Base-by-base conservation (phyloP, 2,888 invertebrate genomes). In the Drosophila seclusa region DNA sequence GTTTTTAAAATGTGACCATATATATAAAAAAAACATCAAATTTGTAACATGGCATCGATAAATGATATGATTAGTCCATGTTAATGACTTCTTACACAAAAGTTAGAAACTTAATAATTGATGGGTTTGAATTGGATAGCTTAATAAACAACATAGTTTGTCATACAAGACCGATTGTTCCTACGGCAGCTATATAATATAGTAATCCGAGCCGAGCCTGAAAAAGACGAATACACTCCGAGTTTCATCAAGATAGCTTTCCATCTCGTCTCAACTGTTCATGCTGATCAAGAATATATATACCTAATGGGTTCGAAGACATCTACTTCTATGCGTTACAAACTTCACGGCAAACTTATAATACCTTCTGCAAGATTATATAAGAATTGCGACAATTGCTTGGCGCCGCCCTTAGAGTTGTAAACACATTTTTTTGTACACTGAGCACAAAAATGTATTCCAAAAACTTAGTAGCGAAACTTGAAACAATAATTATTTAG, bases 381-480 rank as follows among this genome's bases (percentile, higher is more conserved):
- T 27, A 13, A 31, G 13, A 40, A 42, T 10, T n/a, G 36, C 67
- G 4, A 54, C 67, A 24, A 21, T 27, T 31, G 34, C n/a, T 42
- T 48, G 67, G 67, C 67, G 67, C 55, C 68, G 36, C 31, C 36
- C 38, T 24, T 32, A 38, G 31, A 48, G 13, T 21, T 40, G 11
- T 31, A 40, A 27, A 42, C 1, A 16, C 16, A 57, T 16, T 16
- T 36, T 31, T n/a, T 34, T 52, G 16, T 45, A 45, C 53, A 36
- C 66, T 40, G 18, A 18, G 16, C 45, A 10, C 59, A 69, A 69
- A 76, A 78, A 64, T 68, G 67, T 50, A 21, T 45, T 13, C 4
- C 21, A 4, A 16, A 45, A 45, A 24, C 0, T 24, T 24, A 24
- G 24, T 4, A 4, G 16, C 21, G 8, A 8, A 16, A 45, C 8